A percentile compares a stretch with the other conserved stretches of the same genome.
phyloP scores from a whole-genome alignment of 2,113 vertebrate genomes.

The Puntigrus tetrazona region DNA sequence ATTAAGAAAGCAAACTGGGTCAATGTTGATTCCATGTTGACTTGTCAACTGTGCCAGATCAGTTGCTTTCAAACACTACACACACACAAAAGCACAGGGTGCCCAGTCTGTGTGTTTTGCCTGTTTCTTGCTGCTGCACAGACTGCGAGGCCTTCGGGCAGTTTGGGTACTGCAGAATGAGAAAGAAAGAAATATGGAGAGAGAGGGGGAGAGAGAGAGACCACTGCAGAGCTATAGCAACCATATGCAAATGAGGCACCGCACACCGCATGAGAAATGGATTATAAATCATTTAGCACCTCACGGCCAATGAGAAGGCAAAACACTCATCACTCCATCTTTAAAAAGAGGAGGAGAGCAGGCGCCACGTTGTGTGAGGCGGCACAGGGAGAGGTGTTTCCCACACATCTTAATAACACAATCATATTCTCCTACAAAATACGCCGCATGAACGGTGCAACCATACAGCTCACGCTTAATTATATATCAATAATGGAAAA shows the following conservation, averaged over 20 bases:
- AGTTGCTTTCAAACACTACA: not conserved
- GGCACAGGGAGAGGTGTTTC: constrained; percentile 42
- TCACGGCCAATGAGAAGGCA: constrained; percentile 55
- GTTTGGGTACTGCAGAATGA: constrained; percentile 34
- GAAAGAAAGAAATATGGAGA: constrained; percentile 24
- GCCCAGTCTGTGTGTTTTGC: constrained; percentile 31
- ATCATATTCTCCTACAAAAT: constrained; percentile 16
- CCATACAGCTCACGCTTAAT: constrained; percentile 12
- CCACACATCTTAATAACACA: constrained; percentile 32
- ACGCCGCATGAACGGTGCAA: not conserved
- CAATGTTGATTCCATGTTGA: not conserved
- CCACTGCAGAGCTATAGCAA: constrained; percentile 57
- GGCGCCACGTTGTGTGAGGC: not conserved
- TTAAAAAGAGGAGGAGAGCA: constrained; percentile 34
- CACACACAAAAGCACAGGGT: constrained; percentile 7
- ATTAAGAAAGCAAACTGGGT: not conserved
- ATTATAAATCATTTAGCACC: constrained; percentile 61
- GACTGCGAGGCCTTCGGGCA: constrained; percentile 28
- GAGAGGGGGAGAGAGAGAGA: constrained; percentile 19
- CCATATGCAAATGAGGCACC: constrained; percentile 58
- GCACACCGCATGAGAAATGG: constrained; percentile 48
- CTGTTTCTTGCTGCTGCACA: constrained; percentile 40
- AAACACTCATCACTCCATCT: constrained; percentile 55
- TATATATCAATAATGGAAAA: not conserved
- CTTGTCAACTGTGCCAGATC: not conserved